Base-by-base conservation (phyloP, 2,888 invertebrate species). In the Brachylomia viminalis region DNA sequence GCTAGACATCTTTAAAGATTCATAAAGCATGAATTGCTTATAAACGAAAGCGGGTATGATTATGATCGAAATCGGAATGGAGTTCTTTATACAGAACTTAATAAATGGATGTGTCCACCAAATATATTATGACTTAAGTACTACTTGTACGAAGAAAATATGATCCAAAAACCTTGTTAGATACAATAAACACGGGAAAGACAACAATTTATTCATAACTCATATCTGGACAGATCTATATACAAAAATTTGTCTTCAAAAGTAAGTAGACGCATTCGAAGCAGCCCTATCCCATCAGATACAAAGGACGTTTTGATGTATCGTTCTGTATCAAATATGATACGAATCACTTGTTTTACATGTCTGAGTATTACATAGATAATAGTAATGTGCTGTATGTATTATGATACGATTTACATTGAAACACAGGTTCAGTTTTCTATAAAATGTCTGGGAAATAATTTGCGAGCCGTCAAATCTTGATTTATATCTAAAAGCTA, bases 281-380 rank as follows among this genome's bases (percentile, higher is more conserved):
- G 56, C 76, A 86, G 74, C 86, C 84, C 83, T 85, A 78, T 73
- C 86, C 85, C 83, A 83, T 82, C 86, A 80, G 82, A 90, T 87
- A 87, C 88, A 90, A 91, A 92, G 92, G 91, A 84, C 91, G 90
- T 92, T 93, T 91, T 93, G 93, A 93, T 92, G 91, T 92, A 93
- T 94, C 91, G 91, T 92, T 91, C 89, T 92, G 54, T 54, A 56
- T 54, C 72, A 72, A 72, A 90, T 90, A 89, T 92, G 93, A 94
- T 93, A 90, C 89, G 89, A 93, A 94, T 94, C 93, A 84, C 83
- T 89, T 87, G 86, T 75, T 88, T 88, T 88, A 89, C 91, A 89
- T 90, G 92, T 91, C 89, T 88, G 86, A 85, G 79, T 83, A 80
- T 82, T 86, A 84, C 86, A 83, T 72, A 85, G 88, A 91, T 91